Evolutionary conservation across 2,888 invertebrate species (phyloP), one percentile per base, ranked within the genome.

Genomic region (Cosmia pyralina): DNA sequence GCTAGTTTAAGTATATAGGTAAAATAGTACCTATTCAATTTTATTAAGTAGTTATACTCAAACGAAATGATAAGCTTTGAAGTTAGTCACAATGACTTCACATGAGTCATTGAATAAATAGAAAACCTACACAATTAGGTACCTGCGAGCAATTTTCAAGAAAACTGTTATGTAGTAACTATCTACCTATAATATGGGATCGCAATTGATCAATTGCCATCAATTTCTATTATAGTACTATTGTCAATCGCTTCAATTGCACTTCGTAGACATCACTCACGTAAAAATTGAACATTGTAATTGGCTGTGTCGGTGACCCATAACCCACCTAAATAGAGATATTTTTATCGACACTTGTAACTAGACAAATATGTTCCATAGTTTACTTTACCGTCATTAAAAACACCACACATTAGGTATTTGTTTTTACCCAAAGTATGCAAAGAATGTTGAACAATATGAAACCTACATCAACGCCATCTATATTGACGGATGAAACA

Each of bases 401-500:
- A 44, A 52, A 38, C 10, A 52, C 0, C 3, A 46, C 15, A 15
- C 13, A 4, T 2, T 17, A 13, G 2, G 13, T 0, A 28, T 46
- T 58, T 52, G 1, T 62, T 58, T 10, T n/a, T 10, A 10, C 13
- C 11, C 0, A 38, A 52, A 58, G 4, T 58, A 28, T 19, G 0
- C 7, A 28, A 52, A 10, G 6, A 52, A 52, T 22, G 11, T 58
- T 50, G 0, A 38, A 41, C 4, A 58, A 44, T 41, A 44, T 41
- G 41, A 28, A 55, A 46, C 1, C 50, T 38, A 28, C 58, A 22
- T n/a, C 55, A 80, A 57, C 75, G 81, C 81, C 81, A 81, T 81
- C 81, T 81, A 69, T 72, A 53, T n/a, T 71, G n/a, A 0, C 13
- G 13, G 0, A 17, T 1, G 4, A 55, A 17, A 38, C 50, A 44